Evolutionary conservation across 1,140 invertebrate genomes (phyloP).

Genomic region (Plectrocnemia conspersa): DNA sequence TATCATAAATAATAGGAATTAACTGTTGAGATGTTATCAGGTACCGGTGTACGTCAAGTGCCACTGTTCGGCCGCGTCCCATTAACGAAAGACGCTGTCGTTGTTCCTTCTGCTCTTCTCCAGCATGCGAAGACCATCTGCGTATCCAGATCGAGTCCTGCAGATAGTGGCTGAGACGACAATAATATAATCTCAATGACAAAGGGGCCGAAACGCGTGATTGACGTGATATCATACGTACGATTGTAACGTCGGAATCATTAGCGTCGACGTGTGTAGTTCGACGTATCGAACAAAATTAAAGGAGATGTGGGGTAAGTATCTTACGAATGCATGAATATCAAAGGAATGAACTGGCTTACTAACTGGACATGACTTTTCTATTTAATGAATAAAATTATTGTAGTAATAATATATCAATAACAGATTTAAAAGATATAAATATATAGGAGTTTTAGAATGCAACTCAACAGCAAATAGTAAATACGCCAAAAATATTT

Average conservation of each 20-base stretch:
- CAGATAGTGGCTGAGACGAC: constrained; percentile 3
- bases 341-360: no score
- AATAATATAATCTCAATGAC: constrained; percentile 8
- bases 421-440: not conserved
- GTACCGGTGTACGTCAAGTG: constrained; percentile 27
- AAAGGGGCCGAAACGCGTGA: constrained; percentile 8
- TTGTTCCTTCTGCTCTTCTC: not conserved
- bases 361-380: no score
- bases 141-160: not conserved
- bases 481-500: not conserved
- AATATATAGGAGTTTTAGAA: not conserved
- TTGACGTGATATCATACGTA: constrained; percentile 11
- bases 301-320: no score
- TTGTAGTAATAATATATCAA: no score
- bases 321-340: no score
- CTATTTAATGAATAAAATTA: no score
- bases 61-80: constrained; percentile 4
- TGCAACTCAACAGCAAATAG: not conserved
- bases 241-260: not conserved
- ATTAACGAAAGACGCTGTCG: not conserved
- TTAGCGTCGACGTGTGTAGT: no score
- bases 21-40: constrained; percentile 26
- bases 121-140: constrained; percentile 4
- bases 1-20: constrained; percentile 31
- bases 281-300: no score